These are phyloP conservation scores for Mionectes olivaceus DNA, from an alignment of 2,797 vertebrate genomes.

Conservation along the genomic window DNA sequence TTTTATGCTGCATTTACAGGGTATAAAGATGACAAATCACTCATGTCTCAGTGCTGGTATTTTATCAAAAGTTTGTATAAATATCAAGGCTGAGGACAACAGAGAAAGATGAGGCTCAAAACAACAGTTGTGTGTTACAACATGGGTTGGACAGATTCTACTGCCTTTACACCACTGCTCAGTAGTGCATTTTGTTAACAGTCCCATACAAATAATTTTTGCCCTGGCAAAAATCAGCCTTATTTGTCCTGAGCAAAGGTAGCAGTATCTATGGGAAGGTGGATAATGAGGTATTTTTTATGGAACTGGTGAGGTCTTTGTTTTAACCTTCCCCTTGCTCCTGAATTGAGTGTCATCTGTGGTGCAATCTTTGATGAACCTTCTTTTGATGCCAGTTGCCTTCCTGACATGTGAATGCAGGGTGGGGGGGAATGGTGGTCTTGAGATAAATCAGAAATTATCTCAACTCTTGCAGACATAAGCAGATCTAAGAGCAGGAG, in stretches of 20 bases:
- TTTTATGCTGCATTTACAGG: conserved; percentile 54
- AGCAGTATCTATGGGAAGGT: neutral
- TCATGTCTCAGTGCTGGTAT: conserved; percentile 26
- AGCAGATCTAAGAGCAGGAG: neutral
- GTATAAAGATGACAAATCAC: conserved; percentile 60
- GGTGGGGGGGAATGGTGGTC: neutral
- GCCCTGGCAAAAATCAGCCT: fast-evolving
- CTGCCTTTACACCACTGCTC: neutral
- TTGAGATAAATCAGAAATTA: neutral
- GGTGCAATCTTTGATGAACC: neutral
- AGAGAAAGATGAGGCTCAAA: neutral
- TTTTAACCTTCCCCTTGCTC: neutral
- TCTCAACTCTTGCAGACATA: neutral
- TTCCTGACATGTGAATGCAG: neutral
- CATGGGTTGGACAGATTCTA: neutral
- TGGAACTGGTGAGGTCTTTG: neutral
- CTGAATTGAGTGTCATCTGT: neutral
- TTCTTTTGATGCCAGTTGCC: neutral
- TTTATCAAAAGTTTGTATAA: conserved; percentile 44
- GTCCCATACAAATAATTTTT: neutral
- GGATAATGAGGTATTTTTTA: neutral
- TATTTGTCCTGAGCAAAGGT: neutral
- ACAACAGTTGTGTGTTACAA: neutral
- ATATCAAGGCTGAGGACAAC: conserved; percentile 17
- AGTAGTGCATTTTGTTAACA: neutral